phyloP scores from a whole-genome alignment of 53 echinoderm and acorn worm genomes.

The Holothuria leucospilota region DNA sequence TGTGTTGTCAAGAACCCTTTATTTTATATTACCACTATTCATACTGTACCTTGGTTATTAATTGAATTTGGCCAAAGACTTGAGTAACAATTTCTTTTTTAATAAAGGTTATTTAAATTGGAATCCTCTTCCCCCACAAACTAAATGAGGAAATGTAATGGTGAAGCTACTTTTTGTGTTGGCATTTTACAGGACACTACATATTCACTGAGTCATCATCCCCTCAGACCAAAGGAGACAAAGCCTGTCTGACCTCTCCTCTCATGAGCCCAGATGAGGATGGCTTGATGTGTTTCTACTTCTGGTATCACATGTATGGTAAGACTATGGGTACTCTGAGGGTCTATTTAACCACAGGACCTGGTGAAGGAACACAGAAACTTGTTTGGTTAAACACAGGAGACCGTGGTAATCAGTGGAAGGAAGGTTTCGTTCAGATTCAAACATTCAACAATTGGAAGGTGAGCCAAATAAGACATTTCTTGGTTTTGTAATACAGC shows the following conservation, averaged over 20 bases:
- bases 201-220: conserved; percentile 76
- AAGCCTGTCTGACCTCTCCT: conserved; percentile 56
- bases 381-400: conserved; percentile 38
- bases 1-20: too few relatives aligned
- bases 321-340: conserved; percentile 73
- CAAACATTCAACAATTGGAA: conserved; percentile 11
- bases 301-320: conserved; percentile 97
- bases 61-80: too few relatives aligned
- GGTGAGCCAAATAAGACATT: background rate
- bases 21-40: too few relatives aligned
- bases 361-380: background rate
- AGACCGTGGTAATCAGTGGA: conserved; percentile 57
- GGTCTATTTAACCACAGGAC: conserved; percentile 51
- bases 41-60: too few relatives aligned
- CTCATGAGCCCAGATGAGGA: conserved; percentile 39
- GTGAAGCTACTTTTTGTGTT: too few relatives aligned
- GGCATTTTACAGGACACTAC: conserved; percentile 66
- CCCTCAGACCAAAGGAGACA: conserved; percentile 62
- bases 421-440: conserved; percentile 40
- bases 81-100: too few relatives aligned
- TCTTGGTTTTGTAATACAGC: too few relatives aligned
- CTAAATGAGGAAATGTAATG: too few relatives aligned
- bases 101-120: too few relatives aligned
- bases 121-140: too few relatives aligned
- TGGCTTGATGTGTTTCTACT: conserved; percentile 62